Base-by-base conservation (phyloP, 2,888 invertebrate genomes). In the Ochropleura plecta region DNA sequence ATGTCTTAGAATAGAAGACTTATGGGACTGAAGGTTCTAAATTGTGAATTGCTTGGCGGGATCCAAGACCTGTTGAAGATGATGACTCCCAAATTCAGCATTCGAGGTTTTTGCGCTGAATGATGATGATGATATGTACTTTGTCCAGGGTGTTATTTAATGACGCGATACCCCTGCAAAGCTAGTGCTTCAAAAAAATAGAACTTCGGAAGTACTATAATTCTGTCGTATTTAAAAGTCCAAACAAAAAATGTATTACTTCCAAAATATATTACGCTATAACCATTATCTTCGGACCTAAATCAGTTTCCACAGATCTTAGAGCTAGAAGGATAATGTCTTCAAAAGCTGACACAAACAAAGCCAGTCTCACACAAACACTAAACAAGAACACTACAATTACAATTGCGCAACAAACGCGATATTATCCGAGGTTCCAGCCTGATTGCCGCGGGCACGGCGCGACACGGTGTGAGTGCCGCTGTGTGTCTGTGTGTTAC, bases 361-460 rank as follows among this genome's bases (percentile, higher is more conserved):
- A 78, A 85, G 59, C 65, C 30, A 53, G 46, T 9, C 30, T 49
- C 60, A 55, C 60, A 64, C 62, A 64, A 63, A 73, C 49, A 55
- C 48, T 63, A 73, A 68, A 84, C 82, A 72, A 72, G 44, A 75
- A 70, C 64, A 82, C 30, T 67, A 72, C 71, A 71, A 75, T 84
- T 81, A 82, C 66, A 60, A 82, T 82, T 82, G 62, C 85, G 82
- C 59, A 85, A 82, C 67, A 57, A 63, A 81, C 70, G 8, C 51
- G 63, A 53, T 71, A 68, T 80, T 67, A 85, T 70, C 70, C 64
- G 63, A 48, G 76, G 88, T 86, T 86, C 88, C 84, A 88, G 67
- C 84, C 86, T 88, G 84, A 78, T 86, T 88, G 64, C 73, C 66
- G 46, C 60, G 70, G 16, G 71, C 81, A 83, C 81, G 9, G 67